These are phyloP conservation scores for Thalpophila matura DNA, from an alignment of 2,888 invertebrate genomes.

Conservation along the genomic window DNA sequence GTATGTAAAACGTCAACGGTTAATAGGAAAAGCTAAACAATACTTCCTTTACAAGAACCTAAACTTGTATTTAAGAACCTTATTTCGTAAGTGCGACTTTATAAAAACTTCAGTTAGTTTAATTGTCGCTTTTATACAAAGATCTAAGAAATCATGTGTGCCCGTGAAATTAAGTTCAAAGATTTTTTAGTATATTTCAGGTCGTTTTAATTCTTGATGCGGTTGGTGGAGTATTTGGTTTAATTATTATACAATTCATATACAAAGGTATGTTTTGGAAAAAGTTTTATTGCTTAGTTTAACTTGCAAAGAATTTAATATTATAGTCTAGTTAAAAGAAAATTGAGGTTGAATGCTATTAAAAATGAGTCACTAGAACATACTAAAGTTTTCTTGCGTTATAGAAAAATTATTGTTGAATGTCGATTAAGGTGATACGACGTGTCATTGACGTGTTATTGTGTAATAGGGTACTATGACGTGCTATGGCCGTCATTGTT, in stretches of 20 bases:
- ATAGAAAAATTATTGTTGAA: too few relatives aligned
- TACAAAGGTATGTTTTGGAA: not conserved
- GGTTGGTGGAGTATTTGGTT: not conserved
- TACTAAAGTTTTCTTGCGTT: too few relatives aligned
- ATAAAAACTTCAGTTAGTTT: constrained; percentile 22
- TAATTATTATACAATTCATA: not conserved
- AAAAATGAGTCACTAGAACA: too few relatives aligned
- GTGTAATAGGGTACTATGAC: too few relatives aligned
- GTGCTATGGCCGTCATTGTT: too few relatives aligned
- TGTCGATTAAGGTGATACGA: too few relatives aligned
- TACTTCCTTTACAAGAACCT: not conserved
- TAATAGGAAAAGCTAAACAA: not conserved
- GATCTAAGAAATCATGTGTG: too few relatives aligned
- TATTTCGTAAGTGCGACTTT: constrained; percentile 20
- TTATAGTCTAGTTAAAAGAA: too few relatives aligned
- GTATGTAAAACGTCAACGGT: constrained; percentile 18
- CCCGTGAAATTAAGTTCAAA: constrained; percentile 22
- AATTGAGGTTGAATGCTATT: too few relatives aligned
- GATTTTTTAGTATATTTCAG: constrained; percentile 6
- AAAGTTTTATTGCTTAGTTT: not conserved
- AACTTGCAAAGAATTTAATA: too few relatives aligned
- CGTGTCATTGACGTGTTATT: too few relatives aligned
- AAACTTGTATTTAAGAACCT: constrained; percentile 10
- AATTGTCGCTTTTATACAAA: constrained; percentile 33
- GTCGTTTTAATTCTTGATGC: not conserved